These are phyloP conservation scores for Griposia aprilina DNA, from an alignment of 2,888 invertebrate species.

Conservation along the genomic window DNA sequence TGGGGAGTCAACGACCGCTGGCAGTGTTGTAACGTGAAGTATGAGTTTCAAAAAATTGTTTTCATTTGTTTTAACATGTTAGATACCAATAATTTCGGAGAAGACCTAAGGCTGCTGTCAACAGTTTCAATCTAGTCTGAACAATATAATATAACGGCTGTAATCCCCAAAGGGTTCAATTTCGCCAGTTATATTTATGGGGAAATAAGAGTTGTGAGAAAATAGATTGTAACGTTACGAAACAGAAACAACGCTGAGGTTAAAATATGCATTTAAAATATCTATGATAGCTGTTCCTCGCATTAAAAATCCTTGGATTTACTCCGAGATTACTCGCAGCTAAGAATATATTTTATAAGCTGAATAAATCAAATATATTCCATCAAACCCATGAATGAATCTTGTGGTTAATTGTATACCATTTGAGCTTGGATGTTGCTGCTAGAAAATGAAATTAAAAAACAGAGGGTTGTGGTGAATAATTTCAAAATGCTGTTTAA, in stretches of 20 bases:
- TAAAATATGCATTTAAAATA: not conserved
- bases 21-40: no score
- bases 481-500: slow-evolving; percentile 75
- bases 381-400: slow-evolving; percentile 60
- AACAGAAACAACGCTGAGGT: no score
- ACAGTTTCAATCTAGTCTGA: not conserved
- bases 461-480: slow-evolving; percentile 71
- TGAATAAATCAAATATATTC: slow-evolving; percentile 55
- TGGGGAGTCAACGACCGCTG: no score
- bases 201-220: not conserved
- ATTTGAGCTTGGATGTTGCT: slow-evolving; percentile 68
- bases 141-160: not conserved
- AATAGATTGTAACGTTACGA: not conserved
- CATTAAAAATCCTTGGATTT: slow-evolving; percentile 3
- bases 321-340: not conserved
- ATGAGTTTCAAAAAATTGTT: no score
- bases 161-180: not conserved
- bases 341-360: slow-evolving; percentile 22
- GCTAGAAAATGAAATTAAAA: slow-evolving; percentile 75
- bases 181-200: not conserved
- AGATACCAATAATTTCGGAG: no score
- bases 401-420: slow-evolving; percentile 65
- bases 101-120: not conserved
- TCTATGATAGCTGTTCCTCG: not conserved
- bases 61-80: no score